Evolutionary conservation across 2,113 vertebrate species (phyloP).

Genomic region (Serinus canaria): DNA sequence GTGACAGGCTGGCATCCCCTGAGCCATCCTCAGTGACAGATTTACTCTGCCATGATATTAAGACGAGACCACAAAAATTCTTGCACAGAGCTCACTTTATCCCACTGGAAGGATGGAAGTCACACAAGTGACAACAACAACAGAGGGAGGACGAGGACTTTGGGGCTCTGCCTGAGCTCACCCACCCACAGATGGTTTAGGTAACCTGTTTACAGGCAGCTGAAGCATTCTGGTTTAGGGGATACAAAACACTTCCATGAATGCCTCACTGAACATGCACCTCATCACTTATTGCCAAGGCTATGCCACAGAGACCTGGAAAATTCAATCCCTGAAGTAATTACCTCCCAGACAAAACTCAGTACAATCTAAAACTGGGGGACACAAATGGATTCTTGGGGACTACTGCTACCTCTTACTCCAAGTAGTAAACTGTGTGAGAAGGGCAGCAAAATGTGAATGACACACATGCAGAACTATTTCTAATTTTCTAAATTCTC

Average conservation of each 20-base stretch:
- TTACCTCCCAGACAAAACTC: neutral
- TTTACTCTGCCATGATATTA: neutral
- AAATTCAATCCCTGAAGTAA: neutral
- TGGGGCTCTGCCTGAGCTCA: neutral
- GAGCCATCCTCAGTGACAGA: neutral
- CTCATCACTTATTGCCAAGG: neutral
- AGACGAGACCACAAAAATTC: neutral
- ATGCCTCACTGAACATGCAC: neutral
- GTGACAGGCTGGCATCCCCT: neutral
- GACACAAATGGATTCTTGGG: neutral
- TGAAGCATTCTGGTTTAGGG: neutral
- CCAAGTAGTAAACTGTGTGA: neutral
- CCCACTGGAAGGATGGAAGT: neutral
- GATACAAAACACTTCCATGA: neutral
- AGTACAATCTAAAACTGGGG: neutral
- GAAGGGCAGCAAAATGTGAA: neutral
- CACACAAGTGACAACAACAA: neutral
- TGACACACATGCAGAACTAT: neutral
- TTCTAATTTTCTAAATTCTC: slow-evolving; percentile 29
- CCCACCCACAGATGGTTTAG: neutral
- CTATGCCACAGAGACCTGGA: neutral
- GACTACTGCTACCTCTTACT: neutral
- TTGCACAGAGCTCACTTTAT: neutral
- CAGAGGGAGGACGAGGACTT: neutral
- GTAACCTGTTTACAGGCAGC: neutral